Evolutionary conservation across 2,888 invertebrate genomes (phyloP), one percentile per base, ranked within the genome.

Genomic region (Agrotis segetum): DNA sequence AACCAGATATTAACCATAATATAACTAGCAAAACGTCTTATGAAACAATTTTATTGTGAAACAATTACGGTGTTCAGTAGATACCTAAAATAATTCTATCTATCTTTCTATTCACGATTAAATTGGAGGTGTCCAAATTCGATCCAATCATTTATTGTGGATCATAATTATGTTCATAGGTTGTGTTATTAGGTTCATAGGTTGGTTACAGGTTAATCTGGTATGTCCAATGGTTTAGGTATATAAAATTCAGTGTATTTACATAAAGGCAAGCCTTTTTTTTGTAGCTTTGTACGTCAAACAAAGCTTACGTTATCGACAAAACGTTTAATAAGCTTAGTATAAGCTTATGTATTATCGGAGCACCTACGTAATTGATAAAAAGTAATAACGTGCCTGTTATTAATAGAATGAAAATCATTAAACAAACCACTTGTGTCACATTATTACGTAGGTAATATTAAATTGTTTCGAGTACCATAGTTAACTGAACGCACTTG

Each of bases 361-460:
- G 58, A 17, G 14, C 46, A 69, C 4, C 5, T 58, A 73, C 4
- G 13, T 58, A 46, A 40, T 58, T 58, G 56, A 74, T 74, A 74
- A 67, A 74, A 74, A 74, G 47, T 53, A 47, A 52, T 40, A 52
- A 52, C 24, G n/a, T 11, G 56, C 17, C 16, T 53, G 40, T 46
- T 65, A 65, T 40, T 19, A 62, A 56, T 62, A 67, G 29, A 52
- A 53, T 63, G 55, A 71, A 77, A 53, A 49, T 19, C 59, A 29
- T 71, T 61, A 24, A 61, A 61, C 34, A 61, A 47, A 19, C 13
- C n/a, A 76, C 52, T 61, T 29, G 58, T 62, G 46, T 44, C 44
- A 52, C 17, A 44, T 44, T 71, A 55, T 47, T 64, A 47, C 44
- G 34, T 55, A 60, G 55, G 34, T 55, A 60, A 63, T 63, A 49